phyloP scores from a whole-genome alignment of 2,888 invertebrate genomes.

The Girardia tigrina region DNA sequence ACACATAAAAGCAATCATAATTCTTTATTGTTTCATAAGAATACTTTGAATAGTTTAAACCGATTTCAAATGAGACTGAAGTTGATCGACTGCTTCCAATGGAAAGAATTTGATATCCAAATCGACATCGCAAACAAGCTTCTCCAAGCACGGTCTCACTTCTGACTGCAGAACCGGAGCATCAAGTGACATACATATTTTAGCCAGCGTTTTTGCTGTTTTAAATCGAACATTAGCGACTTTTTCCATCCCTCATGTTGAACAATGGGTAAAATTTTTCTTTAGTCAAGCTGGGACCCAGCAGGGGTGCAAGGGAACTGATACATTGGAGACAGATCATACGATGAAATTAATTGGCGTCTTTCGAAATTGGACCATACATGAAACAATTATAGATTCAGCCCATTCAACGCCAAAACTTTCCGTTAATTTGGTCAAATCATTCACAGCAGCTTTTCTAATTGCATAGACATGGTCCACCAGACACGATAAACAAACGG shows the following conservation, averaged over 20 bases:
- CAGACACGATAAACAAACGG: slow-evolving; percentile 94
- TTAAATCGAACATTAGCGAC: slow-evolving; percentile 98
- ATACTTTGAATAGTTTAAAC: no score
- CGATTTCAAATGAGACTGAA: slow-evolving; percentile 3
- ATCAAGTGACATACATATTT: slow-evolving; percentile 1
- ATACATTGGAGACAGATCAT: slow-evolving; percentile 95
- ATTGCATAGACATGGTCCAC: slow-evolving; percentile 95
- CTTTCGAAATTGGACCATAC: slow-evolving; percentile 50
- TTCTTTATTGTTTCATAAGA: no score
- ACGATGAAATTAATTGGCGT: slow-evolving; percentile 78
- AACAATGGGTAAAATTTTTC: slow-evolving; percentile 81
- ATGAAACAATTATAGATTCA: slow-evolving; percentile 84
- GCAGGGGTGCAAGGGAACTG: slow-evolving; percentile 63
- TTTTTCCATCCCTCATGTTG: slow-evolving; percentile 78
- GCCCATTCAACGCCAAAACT: slow-evolving; percentile 97
- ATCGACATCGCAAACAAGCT: slow-evolving; percentile 76
- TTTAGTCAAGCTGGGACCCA: slow-evolving; percentile 78
- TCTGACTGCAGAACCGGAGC: slow-evolving; percentile 14
- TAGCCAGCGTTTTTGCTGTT: slow-evolving; percentile 37
- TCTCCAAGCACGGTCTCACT: slow-evolving; percentile 74
- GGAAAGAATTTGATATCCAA: slow-evolving; percentile 96
- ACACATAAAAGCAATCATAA: neutral
- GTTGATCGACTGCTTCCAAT: slow-evolving; percentile 62
- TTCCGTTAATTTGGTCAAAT: slow-evolving; percentile 84
- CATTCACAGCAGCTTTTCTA: slow-evolving; percentile 88